Base-by-base conservation (phyloP, 1,140 invertebrate genomes). In the Atta cephalotes region DNA sequence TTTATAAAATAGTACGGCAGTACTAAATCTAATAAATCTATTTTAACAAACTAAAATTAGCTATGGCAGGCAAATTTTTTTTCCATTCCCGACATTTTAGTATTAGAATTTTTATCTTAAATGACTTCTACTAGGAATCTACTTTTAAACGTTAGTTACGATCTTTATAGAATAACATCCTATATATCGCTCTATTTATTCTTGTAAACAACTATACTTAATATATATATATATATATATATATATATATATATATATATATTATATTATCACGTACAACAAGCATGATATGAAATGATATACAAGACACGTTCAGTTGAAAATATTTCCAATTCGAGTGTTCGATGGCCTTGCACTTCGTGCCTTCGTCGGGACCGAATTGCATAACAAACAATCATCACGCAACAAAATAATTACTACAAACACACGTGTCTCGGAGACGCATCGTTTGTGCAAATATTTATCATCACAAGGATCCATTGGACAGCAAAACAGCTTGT, bases 341-440 rank as follows among this genome's bases (percentile, higher is more conserved):
- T 16, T 6, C 70, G 14, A 18, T 74, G 39, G 70, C 80, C 80
- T 84, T 62, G 80, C 70, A 84, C 80, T 84, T 84, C 56, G 80
- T 76, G 70, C 80, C 70, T 62, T 62, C 70, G 70, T 21, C 70
- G 25, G 56, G 45, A 60, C 66, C 35, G 56, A 74, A 84, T 84
- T 84, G 70, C 80, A 84, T 84, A 84, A 84, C 80, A 84, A 84
- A 84, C 56, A 84, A 76, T 84, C 80, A 28, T 76, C 80, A 31
- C 80, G 70, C 80, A 76, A 84, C 70, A 74, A 84, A 84, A 56
- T 84, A 84, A 84, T 84, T 84, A 62, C 80, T 58, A 84, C 70
- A 84, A 84, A 84, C 80, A 84, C 58, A 84, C 80, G 70, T 84
- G 80, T 84, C 80, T 62, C 25, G 39, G 25, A 21, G 18, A 82